phyloP scores from a whole-genome alignment of 2,113 vertebrate genomes.

The Chascanopsetta lugubris region DNA sequence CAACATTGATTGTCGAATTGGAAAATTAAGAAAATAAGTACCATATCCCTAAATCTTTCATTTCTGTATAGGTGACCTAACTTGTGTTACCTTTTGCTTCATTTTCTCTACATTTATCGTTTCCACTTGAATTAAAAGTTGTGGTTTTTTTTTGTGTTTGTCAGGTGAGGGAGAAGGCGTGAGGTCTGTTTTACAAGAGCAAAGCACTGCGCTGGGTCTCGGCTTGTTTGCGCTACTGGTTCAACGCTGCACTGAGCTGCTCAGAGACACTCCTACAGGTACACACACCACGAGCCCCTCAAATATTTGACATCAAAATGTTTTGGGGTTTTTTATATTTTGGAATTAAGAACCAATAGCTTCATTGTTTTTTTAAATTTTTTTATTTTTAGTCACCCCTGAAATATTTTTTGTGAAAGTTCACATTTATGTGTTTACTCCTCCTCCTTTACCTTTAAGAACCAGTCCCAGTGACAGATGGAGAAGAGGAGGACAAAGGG shows the following conservation, averaged over 20 bases:
- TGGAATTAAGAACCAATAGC: no score
- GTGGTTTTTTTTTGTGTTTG: constrained; percentile 53
- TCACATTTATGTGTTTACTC: not conserved
- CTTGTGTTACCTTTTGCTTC: not conserved
- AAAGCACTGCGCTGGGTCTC: constrained; percentile 90
- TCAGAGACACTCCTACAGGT: constrained; percentile 87
- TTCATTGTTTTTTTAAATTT: no score
- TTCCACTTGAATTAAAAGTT: no score
- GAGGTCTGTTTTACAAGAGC: constrained; percentile 91
- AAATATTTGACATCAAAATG: not conserved
- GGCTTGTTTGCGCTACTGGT: constrained; percentile 94
- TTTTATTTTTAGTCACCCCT: no score
- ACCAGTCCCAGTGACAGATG: constrained; percentile 64
- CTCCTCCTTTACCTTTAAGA: constrained; percentile 74
- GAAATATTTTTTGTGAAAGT: not conserved
- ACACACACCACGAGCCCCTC: not conserved
- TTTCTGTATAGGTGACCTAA: not conserved
- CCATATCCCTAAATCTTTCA: no score
- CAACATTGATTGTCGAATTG: no score
- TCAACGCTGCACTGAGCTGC: constrained; percentile 88
- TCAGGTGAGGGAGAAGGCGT: constrained; percentile 79
- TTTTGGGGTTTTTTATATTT: no score
- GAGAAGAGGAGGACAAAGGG: constrained; percentile 72
- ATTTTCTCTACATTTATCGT: no score
- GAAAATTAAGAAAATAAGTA: no score